Evolutionary conservation across 2,797 vertebrate species (phyloP), one percentile per base, ranked within the genome.

Genomic region (Phrynocephalus forsythii): DNA sequence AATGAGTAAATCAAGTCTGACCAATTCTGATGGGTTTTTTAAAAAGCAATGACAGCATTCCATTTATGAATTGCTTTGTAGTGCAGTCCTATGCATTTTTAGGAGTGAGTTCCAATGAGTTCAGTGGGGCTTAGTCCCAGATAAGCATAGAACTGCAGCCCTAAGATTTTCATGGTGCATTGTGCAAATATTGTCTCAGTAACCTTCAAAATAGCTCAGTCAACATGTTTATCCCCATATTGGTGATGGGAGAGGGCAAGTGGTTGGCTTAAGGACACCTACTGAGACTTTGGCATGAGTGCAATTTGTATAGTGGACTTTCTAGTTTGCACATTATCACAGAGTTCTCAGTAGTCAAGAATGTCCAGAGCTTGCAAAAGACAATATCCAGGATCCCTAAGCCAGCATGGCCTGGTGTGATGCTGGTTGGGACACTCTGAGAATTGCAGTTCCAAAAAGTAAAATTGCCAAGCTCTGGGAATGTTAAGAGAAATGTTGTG

Each of bases 61-160:
- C 80, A 78, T 86, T 71, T 60, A 67, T 69, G 24, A 38, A 48
- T 20, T 76, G 30, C 26, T 85, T 85, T n/a, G 77, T 52, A 60
- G 52, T 79, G 28, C 52, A 30, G 16, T 56, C 28, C 77, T 79
- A 20, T 56, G 50, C 6, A 60, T 56, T 28, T 30, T 60, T 7
- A 30, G 38, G 10, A 60, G 76, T 28, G 28, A 48, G 48, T 52
- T 63, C 60, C 60, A 63, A 20, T 15, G 60, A 63, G 60, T 63
- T 63, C 60, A 63, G 60, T 63, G 60, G 60, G 60, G 60, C 13
- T 63, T 63, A 63, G 15, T 63, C 48, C 50, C 76, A 50, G 44
- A 13, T 48, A 77, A 78, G 48, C 48, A 78, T 26, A 78, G 76
- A 38, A 28, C 15, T 50, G 52, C 50, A 79, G 13, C 52, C 52